Percentiles rank a stretch among this genome's conserved stretches.
Conservation (phyloP, 2,113 vertebrate genomes). For the Eulemur macaco region DNA sequence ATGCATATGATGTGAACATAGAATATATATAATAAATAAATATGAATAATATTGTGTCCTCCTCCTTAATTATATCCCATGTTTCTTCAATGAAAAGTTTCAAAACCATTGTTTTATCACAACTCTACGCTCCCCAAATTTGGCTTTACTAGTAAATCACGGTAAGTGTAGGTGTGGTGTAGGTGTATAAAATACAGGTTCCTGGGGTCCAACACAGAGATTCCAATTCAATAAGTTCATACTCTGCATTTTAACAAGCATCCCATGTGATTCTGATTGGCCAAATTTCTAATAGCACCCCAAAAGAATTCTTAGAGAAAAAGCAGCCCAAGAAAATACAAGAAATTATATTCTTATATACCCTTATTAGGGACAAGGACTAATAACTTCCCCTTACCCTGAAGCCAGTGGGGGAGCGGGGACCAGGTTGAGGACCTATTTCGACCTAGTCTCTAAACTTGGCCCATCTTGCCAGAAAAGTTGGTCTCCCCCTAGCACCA, state of each 20-base stretch:
- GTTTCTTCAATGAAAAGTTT: conserved; percentile 22
- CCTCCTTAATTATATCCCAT: background rate
- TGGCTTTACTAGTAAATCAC: conserved; percentile 17
- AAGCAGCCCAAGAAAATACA: background rate
- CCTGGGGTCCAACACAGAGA: background rate
- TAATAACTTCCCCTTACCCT: background rate
- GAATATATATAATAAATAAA: conserved; percentile 34
- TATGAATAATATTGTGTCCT: background rate
- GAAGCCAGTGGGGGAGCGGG: background rate
- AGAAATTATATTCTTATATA: conserved; percentile 17
- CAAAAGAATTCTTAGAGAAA: conserved; percentile 1
- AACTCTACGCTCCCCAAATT: conserved; percentile 11
- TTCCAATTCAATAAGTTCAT: conserved; percentile 5
- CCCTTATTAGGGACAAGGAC: background rate
- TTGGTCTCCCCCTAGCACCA: background rate
- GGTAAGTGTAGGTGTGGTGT: background rate
- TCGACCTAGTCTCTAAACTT: background rate
- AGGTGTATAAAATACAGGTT: background rate
- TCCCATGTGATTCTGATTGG: background rate
- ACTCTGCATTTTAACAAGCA: background rate
- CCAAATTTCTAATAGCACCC: background rate
- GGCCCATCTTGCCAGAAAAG: background rate
- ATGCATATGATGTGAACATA: background rate
- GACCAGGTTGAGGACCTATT: background rate
- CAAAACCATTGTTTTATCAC: conserved; percentile 26